Base-by-base conservation (phyloP, 2,797 vertebrate genomes). In the Leucoraja ocellata region DNA sequence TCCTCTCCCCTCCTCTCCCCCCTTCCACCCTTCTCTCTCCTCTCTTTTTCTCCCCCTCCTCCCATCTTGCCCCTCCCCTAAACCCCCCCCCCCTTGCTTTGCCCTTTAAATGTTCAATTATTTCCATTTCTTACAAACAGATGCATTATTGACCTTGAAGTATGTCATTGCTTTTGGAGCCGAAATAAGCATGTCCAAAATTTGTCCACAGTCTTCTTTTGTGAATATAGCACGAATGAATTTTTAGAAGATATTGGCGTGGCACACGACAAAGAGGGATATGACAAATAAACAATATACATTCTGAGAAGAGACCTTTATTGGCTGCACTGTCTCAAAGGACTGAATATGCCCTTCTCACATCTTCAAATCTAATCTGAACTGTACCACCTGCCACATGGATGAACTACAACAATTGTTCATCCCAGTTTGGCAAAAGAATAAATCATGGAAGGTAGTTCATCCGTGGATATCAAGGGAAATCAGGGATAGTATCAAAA, bases 181-280 rank as follows among this genome's bases (percentile, higher is more conserved):
- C 68, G 76, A 54, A 28, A 54, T 58, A 74, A 76, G 39, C 2
- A 36, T 36, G n/a, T 92, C 71, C 25, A 74, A 74, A 92, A 76
- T 36, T 91, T 91, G 86, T 54, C 71, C 71, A 58, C 25, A 92
- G 36, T 92, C 71, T 74, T 92, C 90, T 74, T 58, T 92, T 92
- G 23, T 92, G 68, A 76, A 92, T 36, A 76, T 4, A 8, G 36
- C 28, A 23, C n/a, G 36, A 91, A 74, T 25, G 68, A 21, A 91
- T 73, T 46, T 92, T 39, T 14, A 18, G 61, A 88, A 8, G 61
- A 63, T 21, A 68, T 36, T 68, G 61, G n/a, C n/a, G 36, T 68
- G n/a, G 84, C 61, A 88, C 61, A 68, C 16, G n/a, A 68, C 63
- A 36, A 88, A 21, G 16, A 88, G 65, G 63, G 83, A 86, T 63